These are phyloP conservation scores for Vanessa cardui DNA, from an alignment of 2,888 invertebrate species.

Conservation along the genomic window DNA sequence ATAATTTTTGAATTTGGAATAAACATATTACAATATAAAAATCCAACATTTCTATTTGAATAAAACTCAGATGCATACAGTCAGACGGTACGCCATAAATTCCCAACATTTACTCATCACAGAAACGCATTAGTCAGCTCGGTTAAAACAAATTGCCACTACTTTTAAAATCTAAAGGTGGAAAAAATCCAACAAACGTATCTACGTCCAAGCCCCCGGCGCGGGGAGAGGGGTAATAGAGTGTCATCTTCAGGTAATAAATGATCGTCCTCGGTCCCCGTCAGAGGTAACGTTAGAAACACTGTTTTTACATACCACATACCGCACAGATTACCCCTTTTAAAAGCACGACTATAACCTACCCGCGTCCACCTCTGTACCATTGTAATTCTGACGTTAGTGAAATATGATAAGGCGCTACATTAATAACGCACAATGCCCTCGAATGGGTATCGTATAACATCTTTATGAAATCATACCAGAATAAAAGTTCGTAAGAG, in stretches of 20 bases:
- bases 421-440: conserved; percentile 41
- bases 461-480: conserved; percentile 16
- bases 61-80: not conserved
- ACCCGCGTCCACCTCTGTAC: conserved; percentile 41
- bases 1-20: too few species aligned
- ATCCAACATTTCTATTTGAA: not conserved
- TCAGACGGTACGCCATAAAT: conserved; percentile 4
- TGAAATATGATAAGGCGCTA: conserved; percentile 46
- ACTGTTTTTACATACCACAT: conserved; percentile 66
- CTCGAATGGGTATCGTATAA: conserved; percentile 9
- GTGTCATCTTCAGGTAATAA: conserved; percentile 80
- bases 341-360: conserved; percentile 40
- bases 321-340: conserved; percentile 32
- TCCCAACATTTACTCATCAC: not conserved
- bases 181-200: conserved; percentile 22
- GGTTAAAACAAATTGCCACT: conserved; percentile 21
- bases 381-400: conserved; percentile 42
- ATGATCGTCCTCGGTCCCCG: conserved; percentile 66
- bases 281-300: conserved; percentile 47
- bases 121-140: conserved; percentile 16
- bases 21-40: too few species aligned
- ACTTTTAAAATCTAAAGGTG: conserved; percentile 23
- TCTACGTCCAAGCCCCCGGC: conserved; percentile 8
- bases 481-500: conserved; percentile 17
- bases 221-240: conserved; percentile 63